Conservation (phyloP, 2,888 invertebrate genomes). For the Lottia gigantea region DNA sequence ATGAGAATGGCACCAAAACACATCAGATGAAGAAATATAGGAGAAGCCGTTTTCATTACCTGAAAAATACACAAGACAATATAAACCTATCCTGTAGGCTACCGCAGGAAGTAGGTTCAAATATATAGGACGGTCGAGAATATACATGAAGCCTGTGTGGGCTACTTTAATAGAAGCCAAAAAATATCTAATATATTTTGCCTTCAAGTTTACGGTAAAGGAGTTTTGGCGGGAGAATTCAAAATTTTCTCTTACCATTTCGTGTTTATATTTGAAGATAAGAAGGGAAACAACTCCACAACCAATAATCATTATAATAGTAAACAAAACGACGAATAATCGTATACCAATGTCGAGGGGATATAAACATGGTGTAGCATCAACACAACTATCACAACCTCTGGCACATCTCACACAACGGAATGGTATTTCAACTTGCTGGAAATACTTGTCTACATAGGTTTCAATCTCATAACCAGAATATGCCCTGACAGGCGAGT, state of each 20-base stretch:
- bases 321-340: constrained; percentile 38
- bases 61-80: constrained; percentile 73
- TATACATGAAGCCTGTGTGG: too few relatives aligned
- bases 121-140: too few relatives aligned
- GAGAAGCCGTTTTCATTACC: constrained; percentile 92
- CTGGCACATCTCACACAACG: constrained; percentile 53
- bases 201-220: too few relatives aligned
- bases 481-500: constrained; percentile 38
- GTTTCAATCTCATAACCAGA: constrained; percentile 50
- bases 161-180: too few relatives aligned
- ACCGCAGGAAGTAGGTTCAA: too few relatives aligned
- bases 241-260: constrained; percentile 14
- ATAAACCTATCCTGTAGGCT: too few relatives aligned
- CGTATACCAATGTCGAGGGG: constrained; percentile 37
- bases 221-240: too few relatives aligned
- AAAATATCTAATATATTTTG: too few relatives aligned
- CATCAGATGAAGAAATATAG: constrained; percentile 90
- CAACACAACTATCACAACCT: constrained; percentile 60
- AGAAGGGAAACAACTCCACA: constrained; percentile 31
- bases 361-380: constrained; percentile 58
- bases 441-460: constrained; percentile 29
- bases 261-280: constrained; percentile 18
- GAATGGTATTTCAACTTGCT: constrained; percentile 30
- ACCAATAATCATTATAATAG: constrained; percentile 36
- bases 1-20: constrained; percentile 90